Evolutionary conservation across 2,113 vertebrate genomes (phyloP), one percentile per base, ranked within the genome.

Genomic region (Pelmatolapia mariae): DNA sequence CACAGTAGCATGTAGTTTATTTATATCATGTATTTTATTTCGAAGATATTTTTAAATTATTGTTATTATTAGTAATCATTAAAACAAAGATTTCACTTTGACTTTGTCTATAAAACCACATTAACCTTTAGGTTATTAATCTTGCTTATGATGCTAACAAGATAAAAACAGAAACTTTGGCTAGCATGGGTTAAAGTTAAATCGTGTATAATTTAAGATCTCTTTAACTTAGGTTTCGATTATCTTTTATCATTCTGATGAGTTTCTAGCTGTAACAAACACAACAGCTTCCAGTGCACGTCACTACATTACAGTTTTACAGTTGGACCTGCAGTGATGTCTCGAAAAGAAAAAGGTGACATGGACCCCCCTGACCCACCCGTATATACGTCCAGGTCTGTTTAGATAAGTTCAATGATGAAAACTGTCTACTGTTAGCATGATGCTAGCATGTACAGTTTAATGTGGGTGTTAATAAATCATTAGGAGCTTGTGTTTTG

Each of bases 1-100:
- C 36, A 71, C 66, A 66, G 36, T 40, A 40, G 63, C 36, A n/a
- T 66, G 61, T n/a, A n/a, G 15, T 66, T 66, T 66, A 38, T 8
- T 66, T 38, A 36, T 36, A 66, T 66, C 18, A 36, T 66, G 18
- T 36, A 0, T 66, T 66, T 66, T 66, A 66, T 66, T 24, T 43
- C 2, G 43, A 15, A 10, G 0, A n/a, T 36, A n/a, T 5, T 63
- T 63, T 11, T 2, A 11, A 61, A 33, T 63, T 19, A 33, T 61
- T n/a, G 19, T 22, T 1, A 36, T 36, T 68, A 68, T 68, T 68
- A 13, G 10, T 68, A 68, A 13, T 68, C 59, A 66, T 66, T 38
- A 13, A 68, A 68, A 22, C 6, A 68, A 38, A 66, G 10, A 38
- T 66, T 0, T 63, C 18, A n/a, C 31, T 33, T n/a, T 3, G 33